Evolutionary conservation across 2,888 invertebrate species (phyloP).

Genomic region (Scelioninae gen. 2): DNA sequence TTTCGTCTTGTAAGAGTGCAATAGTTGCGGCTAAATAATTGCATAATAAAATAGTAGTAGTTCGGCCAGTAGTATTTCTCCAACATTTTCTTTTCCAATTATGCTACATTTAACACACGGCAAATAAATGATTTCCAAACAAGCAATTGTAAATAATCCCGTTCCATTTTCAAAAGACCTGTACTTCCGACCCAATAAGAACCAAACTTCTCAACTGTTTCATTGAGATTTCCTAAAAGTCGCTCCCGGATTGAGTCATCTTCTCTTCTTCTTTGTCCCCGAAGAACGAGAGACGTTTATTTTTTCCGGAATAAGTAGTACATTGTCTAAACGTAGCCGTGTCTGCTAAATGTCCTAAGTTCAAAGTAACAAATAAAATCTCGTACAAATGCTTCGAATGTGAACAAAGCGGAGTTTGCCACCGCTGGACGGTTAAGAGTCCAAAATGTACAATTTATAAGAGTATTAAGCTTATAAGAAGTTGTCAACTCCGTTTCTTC

Average conservation of each 20-base stretch:
- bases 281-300: slow-evolving; percentile 3
- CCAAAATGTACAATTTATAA: slow-evolving; percentile 48
- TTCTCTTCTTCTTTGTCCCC: neutral
- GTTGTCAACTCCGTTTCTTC: slow-evolving; percentile 47
- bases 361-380: slow-evolving; percentile 16
- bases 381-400: slow-evolving; percentile 28
- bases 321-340: slow-evolving; percentile 2
- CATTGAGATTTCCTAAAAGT: slow-evolving; percentile 6
- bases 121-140: slow-evolving; percentile 4
- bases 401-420: slow-evolving; percentile 18
- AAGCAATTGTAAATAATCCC: neutral
- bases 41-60: too few relatives aligned
- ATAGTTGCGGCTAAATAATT: neutral
- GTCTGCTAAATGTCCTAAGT: slow-evolving; percentile 12
- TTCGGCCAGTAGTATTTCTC: too few relatives aligned
- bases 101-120: neutral
- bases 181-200: neutral
- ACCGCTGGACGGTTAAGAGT: slow-evolving; percentile 20
- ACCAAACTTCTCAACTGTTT: neutral
- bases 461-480: slow-evolving; percentile 50
- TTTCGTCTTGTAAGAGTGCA: neutral
- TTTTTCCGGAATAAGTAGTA: slow-evolving; percentile 5
- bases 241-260: slow-evolving; percentile 11
- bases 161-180: slow-evolving; percentile 2
- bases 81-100: neutral